These are phyloP conservation scores for Theocolax elegans DNA, from an alignment of 1,140 invertebrate genomes.

Conservation along the genomic window DNA sequence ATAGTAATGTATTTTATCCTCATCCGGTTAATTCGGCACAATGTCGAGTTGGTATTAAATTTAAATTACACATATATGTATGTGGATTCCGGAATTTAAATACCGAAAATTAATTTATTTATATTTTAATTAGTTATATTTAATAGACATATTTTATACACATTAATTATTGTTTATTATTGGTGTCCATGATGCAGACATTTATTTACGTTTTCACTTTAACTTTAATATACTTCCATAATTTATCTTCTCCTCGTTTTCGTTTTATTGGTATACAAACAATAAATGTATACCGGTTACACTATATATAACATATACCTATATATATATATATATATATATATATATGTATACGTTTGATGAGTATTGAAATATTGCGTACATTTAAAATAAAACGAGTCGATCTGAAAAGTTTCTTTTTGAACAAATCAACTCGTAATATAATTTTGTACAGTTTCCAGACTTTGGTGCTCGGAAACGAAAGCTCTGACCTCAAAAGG, in stretches of 20 bases:
- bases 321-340: neutral
- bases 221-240: neutral
- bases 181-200: no score
- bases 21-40: constrained; percentile 9
- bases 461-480: neutral
- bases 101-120: neutral
- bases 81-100: neutral
- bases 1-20: neutral
- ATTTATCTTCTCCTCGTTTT: no score
- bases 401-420: neutral
- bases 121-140: neutral
- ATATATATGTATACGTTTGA: neutral
- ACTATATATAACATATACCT: neutral
- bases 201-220: no score
- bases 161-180: no score
- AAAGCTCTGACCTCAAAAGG: constrained; percentile 14
- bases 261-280: neutral
- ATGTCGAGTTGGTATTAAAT: neutral
- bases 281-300: neutral
- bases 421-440: constrained; percentile 5
- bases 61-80: neutral
- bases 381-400: neutral
- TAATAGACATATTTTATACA: neutral
- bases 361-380: neutral
- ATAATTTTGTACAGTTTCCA: constrained; percentile 36